Base-by-base conservation (phyloP, 2,113 vertebrate genomes). In the Oceanites oceanicus region DNA sequence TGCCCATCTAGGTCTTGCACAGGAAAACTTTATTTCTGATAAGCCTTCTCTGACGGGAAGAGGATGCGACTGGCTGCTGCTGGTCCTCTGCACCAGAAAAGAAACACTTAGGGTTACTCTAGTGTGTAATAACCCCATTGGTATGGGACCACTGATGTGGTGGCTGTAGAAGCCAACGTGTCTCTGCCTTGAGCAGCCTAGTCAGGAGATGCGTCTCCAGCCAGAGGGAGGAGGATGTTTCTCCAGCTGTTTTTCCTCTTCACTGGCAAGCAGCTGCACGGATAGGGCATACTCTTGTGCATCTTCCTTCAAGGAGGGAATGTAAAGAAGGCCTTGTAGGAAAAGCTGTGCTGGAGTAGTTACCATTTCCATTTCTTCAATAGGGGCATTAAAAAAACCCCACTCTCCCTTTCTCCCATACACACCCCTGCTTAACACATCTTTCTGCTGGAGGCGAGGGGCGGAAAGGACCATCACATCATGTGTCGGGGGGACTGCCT, bases 161-260 rank as follows among this genome's bases (percentile, higher is more conserved):
- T 61, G 18, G 36, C 67, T 70, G n/a, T 50, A 92, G 45, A 67
- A 80, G 59, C 36, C 29, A 25, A 17, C 0, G 0, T 13, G 25
- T 44, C 32, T 38, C 42, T 66, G 26, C 18, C 32, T 80, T 80
- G 19, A 91, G 36, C 65, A 47, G 9, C 15, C 81, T 44, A 45
- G 62, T 27, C 7, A 1, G 59, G 58, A 83, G 27, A 77, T n/a
- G 36, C 47, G 47, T 73, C 67, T 58, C 22, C 50, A 71, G 47
- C 13, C 7, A 2, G 53, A 66, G 34, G 14, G 27, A 86, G 30
- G 18, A 89, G 27, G 30, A 40, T 36, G 20, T 75, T 84, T 92
- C 78, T 80, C 34, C 77, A 76, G 71, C 34, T 86, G n/a, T 53
- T 94, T 83, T 26, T 70, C 23, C 72, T 93, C 44, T 61, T 67